Evolutionary conservation across 2,113 vertebrate species (phyloP).

Genomic region (Heliornis fulica): DNA sequence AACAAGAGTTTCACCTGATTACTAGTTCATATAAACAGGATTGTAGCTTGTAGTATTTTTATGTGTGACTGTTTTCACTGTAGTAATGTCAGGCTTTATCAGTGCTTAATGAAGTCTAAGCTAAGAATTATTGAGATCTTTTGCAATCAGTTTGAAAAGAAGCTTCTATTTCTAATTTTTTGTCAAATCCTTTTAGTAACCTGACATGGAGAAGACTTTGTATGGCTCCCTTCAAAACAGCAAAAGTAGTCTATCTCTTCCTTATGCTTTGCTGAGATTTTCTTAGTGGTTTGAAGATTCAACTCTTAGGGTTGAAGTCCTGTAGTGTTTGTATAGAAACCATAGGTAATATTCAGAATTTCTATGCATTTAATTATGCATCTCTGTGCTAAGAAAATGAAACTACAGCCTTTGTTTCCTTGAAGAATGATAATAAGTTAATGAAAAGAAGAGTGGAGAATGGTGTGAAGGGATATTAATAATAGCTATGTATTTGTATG

Average conservation of each 20-base stretch:
- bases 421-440: conserved; percentile 1
- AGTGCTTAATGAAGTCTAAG: background rate
- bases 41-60: background rate
- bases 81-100: background rate
- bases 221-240: background rate
- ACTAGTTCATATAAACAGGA: background rate
- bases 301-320: background rate
- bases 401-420: background rate
- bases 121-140: background rate
- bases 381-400: conserved; percentile 20
- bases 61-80: background rate
- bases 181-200: background rate
- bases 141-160: background rate
- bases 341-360: background rate
- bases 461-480: background rate
- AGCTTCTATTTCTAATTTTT: background rate
- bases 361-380: background rate
- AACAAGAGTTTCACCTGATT: background rate
- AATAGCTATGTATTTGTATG: background rate
- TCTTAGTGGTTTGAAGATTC: background rate
- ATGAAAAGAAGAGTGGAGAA: conserved; percentile 2
- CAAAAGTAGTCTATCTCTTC: background rate
- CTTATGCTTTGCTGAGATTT: background rate
- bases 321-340: background rate
- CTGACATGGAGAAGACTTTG: background rate